Conservation (phyloP, 2,797 vertebrate genomes). For the Eulemur coronatus region DNA sequence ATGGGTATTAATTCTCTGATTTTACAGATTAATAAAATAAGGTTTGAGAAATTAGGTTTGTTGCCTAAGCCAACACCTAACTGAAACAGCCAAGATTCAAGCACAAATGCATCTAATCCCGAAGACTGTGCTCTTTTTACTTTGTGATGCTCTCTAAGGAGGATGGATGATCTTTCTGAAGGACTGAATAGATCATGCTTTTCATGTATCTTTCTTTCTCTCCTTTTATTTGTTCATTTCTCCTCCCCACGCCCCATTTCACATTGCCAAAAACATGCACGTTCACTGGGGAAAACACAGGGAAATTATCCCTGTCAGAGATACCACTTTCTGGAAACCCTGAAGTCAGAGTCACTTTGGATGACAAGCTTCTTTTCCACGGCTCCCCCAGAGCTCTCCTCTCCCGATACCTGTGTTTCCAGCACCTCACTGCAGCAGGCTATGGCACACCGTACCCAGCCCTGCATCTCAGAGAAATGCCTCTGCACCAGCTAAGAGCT, state of each 20-base stretch:
- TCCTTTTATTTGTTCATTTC: neutral
- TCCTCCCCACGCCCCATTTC: neutral
- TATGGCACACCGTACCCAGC: neutral
- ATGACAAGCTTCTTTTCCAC: neutral
- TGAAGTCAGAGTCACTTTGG: neutral
- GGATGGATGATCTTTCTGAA: neutral
- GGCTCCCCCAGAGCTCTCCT: neutral
- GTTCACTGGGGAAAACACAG: neutral
- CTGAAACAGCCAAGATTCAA: neutral
- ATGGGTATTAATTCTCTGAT: neutral
- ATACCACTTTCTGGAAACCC: neutral
- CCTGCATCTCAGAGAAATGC: neutral
- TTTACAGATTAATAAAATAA: constrained; percentile 22
- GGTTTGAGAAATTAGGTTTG: neutral
- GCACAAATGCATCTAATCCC: neutral
- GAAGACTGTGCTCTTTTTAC: neutral
- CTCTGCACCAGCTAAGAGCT: neutral
- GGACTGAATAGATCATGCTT: neutral
- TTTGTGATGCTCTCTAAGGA: neutral
- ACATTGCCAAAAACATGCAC: neutral
- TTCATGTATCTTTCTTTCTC: neutral
- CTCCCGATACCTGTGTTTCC: neutral
- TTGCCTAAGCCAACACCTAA: neutral
- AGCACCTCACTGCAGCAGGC: neutral
- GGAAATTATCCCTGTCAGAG: neutral